phyloP scores from a whole-genome alignment of 1,140 invertebrate species.

The Drosophila lini region DNA sequence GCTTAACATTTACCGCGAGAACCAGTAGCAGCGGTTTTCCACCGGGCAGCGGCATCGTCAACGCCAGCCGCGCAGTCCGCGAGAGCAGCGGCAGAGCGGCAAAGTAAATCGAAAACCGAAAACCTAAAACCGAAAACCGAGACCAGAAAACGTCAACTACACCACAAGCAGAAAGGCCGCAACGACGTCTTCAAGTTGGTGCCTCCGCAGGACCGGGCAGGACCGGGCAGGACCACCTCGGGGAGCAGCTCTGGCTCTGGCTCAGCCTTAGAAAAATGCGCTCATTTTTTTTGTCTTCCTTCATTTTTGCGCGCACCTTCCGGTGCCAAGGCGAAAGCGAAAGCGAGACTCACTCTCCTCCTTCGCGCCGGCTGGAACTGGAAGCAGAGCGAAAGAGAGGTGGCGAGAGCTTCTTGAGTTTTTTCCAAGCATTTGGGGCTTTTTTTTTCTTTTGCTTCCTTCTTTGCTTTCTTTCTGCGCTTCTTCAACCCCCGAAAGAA shows the following conservation, averaged over 20 bases:
- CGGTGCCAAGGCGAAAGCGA: constrained; percentile 13
- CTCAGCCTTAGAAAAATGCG: constrained; percentile 61
- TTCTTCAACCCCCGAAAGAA: constrained; percentile 61
- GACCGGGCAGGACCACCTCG: constrained; percentile 4
- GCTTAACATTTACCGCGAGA: constrained; percentile 84
- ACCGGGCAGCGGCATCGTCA: constrained; percentile 40
- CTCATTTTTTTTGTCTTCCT: constrained; percentile 62
- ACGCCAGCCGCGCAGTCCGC: constrained; percentile 10
- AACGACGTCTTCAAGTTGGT: constrained; percentile 78
- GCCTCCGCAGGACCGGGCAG: constrained; percentile 15
- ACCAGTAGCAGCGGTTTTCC: constrained; percentile 84
- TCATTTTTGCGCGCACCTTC: constrained; percentile 59
- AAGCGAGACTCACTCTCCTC: constrained; percentile 11
- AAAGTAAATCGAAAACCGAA: constrained; percentile 58
- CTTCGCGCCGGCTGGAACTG: constrained; percentile 12
- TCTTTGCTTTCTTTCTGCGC: constrained; percentile 1
- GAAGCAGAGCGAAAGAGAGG: constrained; percentile 14
- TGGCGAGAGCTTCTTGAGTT: constrained; percentile 37
- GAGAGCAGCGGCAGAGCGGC: constrained; percentile 13
- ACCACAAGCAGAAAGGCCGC: constrained; percentile 82
- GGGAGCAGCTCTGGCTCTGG: neutral
- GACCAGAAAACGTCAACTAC: constrained; percentile 82
- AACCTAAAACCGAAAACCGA: constrained; percentile 72
- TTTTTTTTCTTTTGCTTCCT: neutral
- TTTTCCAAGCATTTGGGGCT: constrained; percentile 25